These are phyloP conservation scores for Peromyscus eremicus DNA, from an alignment of 2,797 vertebrate genomes.

Conservation along the genomic window DNA sequence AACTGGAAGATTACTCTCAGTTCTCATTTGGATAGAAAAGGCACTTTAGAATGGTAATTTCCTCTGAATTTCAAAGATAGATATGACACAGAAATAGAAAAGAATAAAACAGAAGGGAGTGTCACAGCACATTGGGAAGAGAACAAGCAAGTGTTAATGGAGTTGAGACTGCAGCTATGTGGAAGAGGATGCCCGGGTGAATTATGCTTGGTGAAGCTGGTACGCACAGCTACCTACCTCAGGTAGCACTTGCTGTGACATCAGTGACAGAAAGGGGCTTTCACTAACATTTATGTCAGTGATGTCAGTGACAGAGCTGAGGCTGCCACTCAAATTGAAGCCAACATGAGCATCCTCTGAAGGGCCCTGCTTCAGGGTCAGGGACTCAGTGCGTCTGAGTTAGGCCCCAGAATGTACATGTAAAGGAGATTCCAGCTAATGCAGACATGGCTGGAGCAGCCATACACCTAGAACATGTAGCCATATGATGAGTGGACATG, in stretches of 20 bases:
- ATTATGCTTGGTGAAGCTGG: not conserved
- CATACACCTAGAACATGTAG: not conserved
- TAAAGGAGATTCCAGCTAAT: not conserved
- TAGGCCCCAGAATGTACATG: not conserved
- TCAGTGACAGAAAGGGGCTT: not conserved
- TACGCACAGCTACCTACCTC: not conserved
- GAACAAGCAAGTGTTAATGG: not conserved
- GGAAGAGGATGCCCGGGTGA: too few relatives aligned
- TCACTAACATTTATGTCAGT: not conserved
- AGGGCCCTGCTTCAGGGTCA: not conserved
- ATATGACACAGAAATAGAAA: not conserved
- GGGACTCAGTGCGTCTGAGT: not conserved
- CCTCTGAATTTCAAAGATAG: constrained; percentile 29
- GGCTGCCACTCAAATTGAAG: not conserved
- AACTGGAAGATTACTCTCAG: constrained; percentile 41
- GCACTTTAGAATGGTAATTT: constrained; percentile 30
- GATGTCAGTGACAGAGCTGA: not conserved
- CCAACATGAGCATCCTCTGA: not conserved
- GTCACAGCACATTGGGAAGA: not conserved
- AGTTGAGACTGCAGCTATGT: not conserved
- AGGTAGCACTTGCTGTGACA: not conserved
- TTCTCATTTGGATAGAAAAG: constrained; percentile 45
- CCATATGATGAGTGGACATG: not conserved
- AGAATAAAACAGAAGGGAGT: constrained; percentile 13
- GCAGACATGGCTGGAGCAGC: not conserved